A percentile compares a stretch with the other conserved stretches of the same genome.
phyloP scores from a whole-genome alignment of 2,797 vertebrate species.

The Melanotaenia boesemani region DNA sequence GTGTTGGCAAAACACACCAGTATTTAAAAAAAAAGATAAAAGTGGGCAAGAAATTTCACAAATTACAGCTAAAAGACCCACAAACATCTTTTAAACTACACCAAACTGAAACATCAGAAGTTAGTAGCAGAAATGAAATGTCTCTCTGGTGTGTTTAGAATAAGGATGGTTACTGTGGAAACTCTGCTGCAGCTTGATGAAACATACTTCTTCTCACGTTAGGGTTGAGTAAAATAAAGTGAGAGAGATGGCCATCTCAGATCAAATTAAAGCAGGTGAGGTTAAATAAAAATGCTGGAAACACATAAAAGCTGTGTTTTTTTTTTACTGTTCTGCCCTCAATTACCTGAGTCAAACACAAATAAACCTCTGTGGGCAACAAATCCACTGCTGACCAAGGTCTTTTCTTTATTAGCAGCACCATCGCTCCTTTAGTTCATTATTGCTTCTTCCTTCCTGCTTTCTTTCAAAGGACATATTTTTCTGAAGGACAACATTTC shows the following conservation, averaged over 20 bases:
- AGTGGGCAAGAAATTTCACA: no score
- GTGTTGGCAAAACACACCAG: no score
- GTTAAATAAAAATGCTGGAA: background rate
- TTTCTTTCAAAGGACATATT: background rate
- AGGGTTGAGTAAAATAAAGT: background rate
- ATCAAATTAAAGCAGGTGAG: no score
- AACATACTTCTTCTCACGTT: background rate
- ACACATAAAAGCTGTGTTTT: background rate
- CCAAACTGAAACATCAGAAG: no score
- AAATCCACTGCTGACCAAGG: background rate
- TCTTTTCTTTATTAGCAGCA: conserved; percentile 7
- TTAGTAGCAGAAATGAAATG: background rate
- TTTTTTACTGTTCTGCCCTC: background rate
- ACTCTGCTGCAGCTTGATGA: background rate
- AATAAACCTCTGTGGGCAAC: background rate
- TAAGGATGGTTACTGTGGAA: background rate
- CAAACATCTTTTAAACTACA: no score
- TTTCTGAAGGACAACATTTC: conserved; percentile 15
- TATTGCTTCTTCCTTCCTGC: background rate
- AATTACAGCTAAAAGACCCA: no score
- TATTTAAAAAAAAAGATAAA: no score
- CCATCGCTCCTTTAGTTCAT: background rate
- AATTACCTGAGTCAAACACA: conserved; percentile 2
- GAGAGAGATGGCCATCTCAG: no score
- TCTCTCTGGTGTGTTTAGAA: background rate